Evolutionary conservation across 2,113 vertebrate genomes (phyloP), one percentile per base, ranked within the genome.

Genomic region (Sceloporus undulatus): DNA sequence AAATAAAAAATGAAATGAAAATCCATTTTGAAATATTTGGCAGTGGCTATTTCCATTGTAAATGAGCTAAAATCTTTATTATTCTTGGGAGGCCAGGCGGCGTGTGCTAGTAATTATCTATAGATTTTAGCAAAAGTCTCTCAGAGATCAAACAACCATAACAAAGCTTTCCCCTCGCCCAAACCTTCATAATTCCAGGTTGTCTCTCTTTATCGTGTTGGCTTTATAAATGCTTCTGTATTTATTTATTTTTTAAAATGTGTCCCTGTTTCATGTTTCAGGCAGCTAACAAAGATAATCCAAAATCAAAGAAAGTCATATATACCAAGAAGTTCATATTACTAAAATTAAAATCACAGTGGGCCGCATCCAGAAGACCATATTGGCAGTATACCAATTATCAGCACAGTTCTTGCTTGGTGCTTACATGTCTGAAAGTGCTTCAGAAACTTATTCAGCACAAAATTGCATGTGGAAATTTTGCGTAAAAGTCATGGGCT

Each of bases 11-110:
- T 70, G 52, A 84, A 79, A 82, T 84, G 59, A 89, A 90, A 90
- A 89, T 89, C 87, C 65, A 85, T 92, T 34, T 88, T 91, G 83
- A 83, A 79, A 86, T 91, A 68, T 70, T 68, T 27, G 83, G 70
- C 89, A 21, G 19, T 83, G 2, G 0, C 56, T 93, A 90, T 92
- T 19, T 89, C 3, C 16, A 79, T 87, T 65, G 65, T 29, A 34
- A 5, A 59, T 1, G 2, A 25, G 1, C 40, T 66, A 79, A 18
- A 38, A 76, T 77, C 38, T 82, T 65, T 21, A 80, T 56, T 88
- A 27, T 52, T 66, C 79, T 54, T 68, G 56, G 73, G 80, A 82
- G 54, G 34, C 70, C 25, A 40, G 76, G 16, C 25, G 27, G 42
- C 52, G 34, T 87, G 27, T 82, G 38, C 18, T 76, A 34, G 42